A percentile compares a stretch with the other conserved stretches of the same genome.
These are phyloP conservation scores for Porphyrio hochstetteri DNA, from an alignment of 2,113 vertebrate species.

Conservation along the genomic window DNA sequence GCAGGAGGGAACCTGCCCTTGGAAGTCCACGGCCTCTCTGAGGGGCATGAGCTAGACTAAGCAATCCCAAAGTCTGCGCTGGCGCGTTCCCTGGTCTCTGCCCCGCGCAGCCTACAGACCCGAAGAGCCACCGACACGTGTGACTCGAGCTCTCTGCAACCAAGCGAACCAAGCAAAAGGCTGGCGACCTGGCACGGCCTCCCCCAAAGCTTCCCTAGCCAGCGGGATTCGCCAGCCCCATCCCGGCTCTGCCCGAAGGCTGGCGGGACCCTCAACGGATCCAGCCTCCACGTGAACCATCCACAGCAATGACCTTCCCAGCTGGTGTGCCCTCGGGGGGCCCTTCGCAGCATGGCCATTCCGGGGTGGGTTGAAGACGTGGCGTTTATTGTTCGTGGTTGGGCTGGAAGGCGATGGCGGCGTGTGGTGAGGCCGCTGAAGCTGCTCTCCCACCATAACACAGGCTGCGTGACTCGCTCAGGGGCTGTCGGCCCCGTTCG, in stretches of 20 bases:
- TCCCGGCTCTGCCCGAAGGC: conserved; percentile 25
- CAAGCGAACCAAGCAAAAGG: conserved; percentile 56
- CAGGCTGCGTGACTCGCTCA: conserved; percentile 43
- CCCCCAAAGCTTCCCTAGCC: conserved; percentile 26
- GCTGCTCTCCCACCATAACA: conserved; percentile 17
- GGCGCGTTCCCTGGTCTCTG: background rate
- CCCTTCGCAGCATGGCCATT: conserved; percentile 55
- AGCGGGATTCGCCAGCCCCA: background rate
- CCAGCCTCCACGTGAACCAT: conserved; percentile 49
- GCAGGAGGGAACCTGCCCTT: background rate
- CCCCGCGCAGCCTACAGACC: conserved; percentile 9
- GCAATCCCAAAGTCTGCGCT: background rate
- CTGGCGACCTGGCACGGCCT: background rate
- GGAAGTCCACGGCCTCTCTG: background rate
- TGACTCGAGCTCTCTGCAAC: conserved; percentile 39
- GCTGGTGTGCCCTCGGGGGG: conserved; percentile 38
- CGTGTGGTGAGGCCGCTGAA: background rate
- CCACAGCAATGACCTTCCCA: conserved; percentile 55
- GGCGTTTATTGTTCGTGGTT: conserved; percentile 65
- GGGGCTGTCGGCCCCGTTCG: conserved; percentile 52
- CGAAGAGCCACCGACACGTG: background rate
- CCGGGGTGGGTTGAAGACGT: conserved; percentile 54
- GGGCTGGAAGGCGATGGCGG: conserved; percentile 19
- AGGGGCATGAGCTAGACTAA: background rate
- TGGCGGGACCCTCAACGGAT: background rate